Conservation (phyloP, 2,888 invertebrate genomes). For the Amphimallon solstitiale region DNA sequence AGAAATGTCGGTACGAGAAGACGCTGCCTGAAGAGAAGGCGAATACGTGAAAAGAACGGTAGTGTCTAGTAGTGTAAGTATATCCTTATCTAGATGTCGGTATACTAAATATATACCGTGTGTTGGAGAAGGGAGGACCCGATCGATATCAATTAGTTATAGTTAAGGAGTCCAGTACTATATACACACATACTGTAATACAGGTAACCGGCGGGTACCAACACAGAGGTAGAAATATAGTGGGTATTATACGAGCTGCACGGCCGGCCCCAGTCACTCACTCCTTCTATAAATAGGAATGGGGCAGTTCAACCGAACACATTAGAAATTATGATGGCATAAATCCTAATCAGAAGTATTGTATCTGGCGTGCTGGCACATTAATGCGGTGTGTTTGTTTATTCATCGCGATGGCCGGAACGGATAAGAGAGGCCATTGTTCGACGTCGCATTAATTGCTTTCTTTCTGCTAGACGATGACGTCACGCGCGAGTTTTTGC, state of each 20-base stretch:
- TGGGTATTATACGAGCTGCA: constrained; percentile 19
- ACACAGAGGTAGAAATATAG: not conserved
- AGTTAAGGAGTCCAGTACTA: constrained; percentile 34
- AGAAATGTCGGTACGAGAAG: not conserved
- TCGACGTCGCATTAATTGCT: constrained; percentile 53
- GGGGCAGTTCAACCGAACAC: constrained; percentile 54
- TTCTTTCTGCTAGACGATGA: constrained; percentile 39
- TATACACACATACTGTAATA: constrained; percentile 8
- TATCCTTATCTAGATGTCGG: constrained; percentile 30
- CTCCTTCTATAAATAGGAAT: constrained; percentile 53
- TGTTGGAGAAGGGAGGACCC: constrained; percentile 32
- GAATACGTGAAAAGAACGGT: constrained; percentile 32
- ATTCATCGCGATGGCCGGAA: constrained; percentile 53
- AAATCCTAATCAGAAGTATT: constrained; percentile 58
- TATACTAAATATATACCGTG: constrained; percentile 34
- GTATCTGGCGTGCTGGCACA: constrained; percentile 50
- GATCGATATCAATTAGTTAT: constrained; percentile 42
- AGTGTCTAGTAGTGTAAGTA: too few species aligned
- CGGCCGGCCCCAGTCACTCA: constrained; percentile 28
- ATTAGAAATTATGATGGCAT: constrained; percentile 59
- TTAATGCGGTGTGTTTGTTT: constrained; percentile 55
- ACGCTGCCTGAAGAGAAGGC: constrained; percentile 7
- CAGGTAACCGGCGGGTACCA: not conserved
- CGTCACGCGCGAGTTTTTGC: not conserved
- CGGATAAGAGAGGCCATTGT: constrained; percentile 56